A percentile compares a stretch with the other conserved stretches of the same genome.
Conservation (phyloP, 2,888 invertebrate genomes). For the Gymnoscelis rufifasciata region DNA sequence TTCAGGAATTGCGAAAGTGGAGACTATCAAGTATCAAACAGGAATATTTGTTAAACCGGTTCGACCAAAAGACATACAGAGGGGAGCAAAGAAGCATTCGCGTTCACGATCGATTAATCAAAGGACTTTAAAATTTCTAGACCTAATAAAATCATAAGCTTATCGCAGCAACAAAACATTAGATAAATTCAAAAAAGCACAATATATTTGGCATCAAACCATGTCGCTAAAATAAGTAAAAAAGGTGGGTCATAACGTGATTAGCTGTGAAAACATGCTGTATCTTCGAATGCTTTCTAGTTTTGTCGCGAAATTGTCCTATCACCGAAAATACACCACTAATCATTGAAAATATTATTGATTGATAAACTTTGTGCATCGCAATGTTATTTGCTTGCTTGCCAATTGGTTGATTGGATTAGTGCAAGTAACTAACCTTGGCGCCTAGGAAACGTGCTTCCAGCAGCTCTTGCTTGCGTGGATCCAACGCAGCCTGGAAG, state of each 20-base stretch:
- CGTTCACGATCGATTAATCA: constrained; percentile 19
- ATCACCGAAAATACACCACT: too few species aligned
- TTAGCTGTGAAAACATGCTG: too few species aligned
- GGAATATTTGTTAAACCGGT: constrained; percentile 18
- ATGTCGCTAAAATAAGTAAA: too few species aligned
- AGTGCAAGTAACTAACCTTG: constrained; percentile 84
- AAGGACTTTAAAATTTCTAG: constrained; percentile 18
- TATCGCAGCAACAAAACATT: too few species aligned
- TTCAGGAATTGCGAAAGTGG: constrained; percentile 16
- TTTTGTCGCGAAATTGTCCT: too few species aligned
- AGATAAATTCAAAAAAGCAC: too few species aligned
- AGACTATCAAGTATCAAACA: constrained; percentile 9
- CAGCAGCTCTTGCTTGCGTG: constrained; percentile 98
- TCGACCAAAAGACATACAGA: constrained; percentile 12
- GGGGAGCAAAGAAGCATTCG: constrained; percentile 15
- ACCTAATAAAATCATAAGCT: too few species aligned
- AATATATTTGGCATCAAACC: too few species aligned
- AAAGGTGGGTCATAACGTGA: too few species aligned
- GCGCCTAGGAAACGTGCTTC: constrained; percentile 98
- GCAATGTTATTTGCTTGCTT: constrained; percentile 3
- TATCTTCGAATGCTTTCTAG: too few species aligned
- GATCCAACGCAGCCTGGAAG: constrained; percentile 97
- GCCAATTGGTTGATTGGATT: constrained; percentile 2
- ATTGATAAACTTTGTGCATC: not conserved
- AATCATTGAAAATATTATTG: not conserved